Evolutionary conservation across 2,888 invertebrate genomes (phyloP), one percentile per base, ranked within the genome.

Genomic region (Adineta ricciae): DNA sequence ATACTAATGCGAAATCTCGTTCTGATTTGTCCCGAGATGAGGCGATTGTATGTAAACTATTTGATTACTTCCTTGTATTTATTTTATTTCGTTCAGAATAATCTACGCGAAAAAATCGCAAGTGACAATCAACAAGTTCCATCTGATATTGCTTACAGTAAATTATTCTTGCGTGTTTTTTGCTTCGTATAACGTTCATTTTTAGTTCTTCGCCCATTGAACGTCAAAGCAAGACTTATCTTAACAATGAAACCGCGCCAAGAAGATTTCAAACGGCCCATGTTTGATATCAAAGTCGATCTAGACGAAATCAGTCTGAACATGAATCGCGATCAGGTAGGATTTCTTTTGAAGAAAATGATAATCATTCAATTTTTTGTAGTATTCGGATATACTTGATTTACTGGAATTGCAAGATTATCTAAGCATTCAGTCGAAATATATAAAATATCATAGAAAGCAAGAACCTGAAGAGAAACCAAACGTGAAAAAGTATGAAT

Each of bases 361-460:
- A 21, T 27, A 24, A 27, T 27, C 16, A 1, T 32, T 52, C 16
- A 21, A 24, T 32, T 32, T 46, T 49, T 19, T 56, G 16, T 95
- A 99, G 91, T 99, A 96, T 90, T 94, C 94, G 88, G 95, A 96
- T 88, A 92, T 97, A 86, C 93, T 98, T 90, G 93, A 94, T 86
- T 91, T 98, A 87, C 93, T 95, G 16, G 96, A 98, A 89, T 94
- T 95, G 1, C 93, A 98, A 92, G 96, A 96, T 90, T 93, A 94
- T 84, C 95, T 97, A 93, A 93, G 91, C 83, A 93, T 94, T 88
- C 94, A 94, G 83, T 92, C 93, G 32, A 93, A 94, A 19, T 96
- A 94, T 90, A 93, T 95, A 88, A 95, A 96, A 90, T 96, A 94
- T 89, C 93, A 95, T 86, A 96, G 96, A 27, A 91, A 93, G 87